Percentiles rank a stretch among this genome's conserved stretches.
Evolutionary conservation across 53 echinoderm and acorn worm species (phyloP).

Genomic region (Stichopus horrens): DNA sequence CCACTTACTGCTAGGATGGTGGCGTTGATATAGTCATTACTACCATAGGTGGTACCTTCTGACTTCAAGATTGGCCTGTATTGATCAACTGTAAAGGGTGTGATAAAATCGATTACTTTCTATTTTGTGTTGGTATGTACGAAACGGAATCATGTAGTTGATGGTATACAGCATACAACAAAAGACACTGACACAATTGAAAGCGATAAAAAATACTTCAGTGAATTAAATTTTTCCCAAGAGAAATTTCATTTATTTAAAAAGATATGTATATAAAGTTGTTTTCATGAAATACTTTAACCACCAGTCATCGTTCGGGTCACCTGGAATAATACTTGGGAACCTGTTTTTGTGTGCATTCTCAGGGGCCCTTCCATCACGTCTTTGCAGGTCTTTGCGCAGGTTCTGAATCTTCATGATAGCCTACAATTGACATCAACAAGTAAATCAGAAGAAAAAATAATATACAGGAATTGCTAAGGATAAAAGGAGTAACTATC

Average conservation of each 20-base stretch:
- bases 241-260: no score
- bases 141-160: neutral
- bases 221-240: no score
- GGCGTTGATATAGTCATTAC: slow-evolving; percentile 22
- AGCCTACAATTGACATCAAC: no score
- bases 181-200: no score
- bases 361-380: neutral
- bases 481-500: no score
- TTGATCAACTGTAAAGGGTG: neutral
- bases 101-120: neutral
- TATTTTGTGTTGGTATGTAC: neutral
- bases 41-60: neutral
- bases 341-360: slow-evolving; percentile 25
- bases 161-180: neutral
- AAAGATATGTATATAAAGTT: no score
- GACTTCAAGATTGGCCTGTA: slow-evolving; percentile 12
- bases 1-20: neutral
- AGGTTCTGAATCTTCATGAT: no score
- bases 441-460: no score
- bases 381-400: neutral
- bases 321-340: neutral
- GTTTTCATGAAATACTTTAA: neutral
- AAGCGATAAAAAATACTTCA: no score
- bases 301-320: neutral
- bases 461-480: no score